These are phyloP conservation scores for Apamea crenata DNA, from an alignment of 2,888 invertebrate species.

Conservation along the genomic window DNA sequence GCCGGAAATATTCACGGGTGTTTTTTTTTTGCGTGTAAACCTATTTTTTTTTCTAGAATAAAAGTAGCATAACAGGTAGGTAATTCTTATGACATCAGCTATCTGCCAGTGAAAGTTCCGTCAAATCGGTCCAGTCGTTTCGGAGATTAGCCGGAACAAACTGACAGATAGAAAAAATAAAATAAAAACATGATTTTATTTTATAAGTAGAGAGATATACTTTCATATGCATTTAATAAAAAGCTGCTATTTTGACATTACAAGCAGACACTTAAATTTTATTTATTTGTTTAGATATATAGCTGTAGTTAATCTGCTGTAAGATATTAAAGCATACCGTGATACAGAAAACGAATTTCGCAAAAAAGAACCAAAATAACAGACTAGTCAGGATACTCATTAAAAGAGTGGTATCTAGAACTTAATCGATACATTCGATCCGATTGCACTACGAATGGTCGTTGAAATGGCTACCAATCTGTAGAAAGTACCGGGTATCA, in stretches of 20 bases:
- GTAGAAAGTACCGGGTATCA: conserved; percentile 58
- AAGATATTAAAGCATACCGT: not conserved
- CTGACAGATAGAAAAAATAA: too few relatives aligned
- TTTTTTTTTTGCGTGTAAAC: too few relatives aligned
- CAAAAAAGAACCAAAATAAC: conserved; percentile 7
- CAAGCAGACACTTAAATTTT: not conserved
- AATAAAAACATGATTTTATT: too few relatives aligned
- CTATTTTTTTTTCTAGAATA: too few relatives aligned
- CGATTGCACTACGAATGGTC: conserved; percentile 62
- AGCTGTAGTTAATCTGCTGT: not conserved
- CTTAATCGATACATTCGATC: conserved; percentile 63
- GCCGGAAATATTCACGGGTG: too few relatives aligned
- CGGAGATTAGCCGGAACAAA: too few relatives aligned
- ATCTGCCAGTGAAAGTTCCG: too few relatives aligned
- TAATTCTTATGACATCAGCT: too few relatives aligned
- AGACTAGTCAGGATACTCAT: not conserved
- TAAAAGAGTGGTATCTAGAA: conserved; percentile 17
- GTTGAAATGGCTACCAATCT: conserved; percentile 59
- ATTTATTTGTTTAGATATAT: not conserved
- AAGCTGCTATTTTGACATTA: not conserved
- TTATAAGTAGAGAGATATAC: too few relatives aligned
- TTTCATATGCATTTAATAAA: too few relatives aligned
- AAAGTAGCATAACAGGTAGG: too few relatives aligned
- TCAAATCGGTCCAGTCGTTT: too few relatives aligned
- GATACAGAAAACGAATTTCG: not conserved